A percentile compares a stretch with the other conserved stretches of the same genome.
These are phyloP conservation scores for Australoheros scitulus DNA, from an alignment of 2,113 vertebrate species.

Conservation along the genomic window DNA sequence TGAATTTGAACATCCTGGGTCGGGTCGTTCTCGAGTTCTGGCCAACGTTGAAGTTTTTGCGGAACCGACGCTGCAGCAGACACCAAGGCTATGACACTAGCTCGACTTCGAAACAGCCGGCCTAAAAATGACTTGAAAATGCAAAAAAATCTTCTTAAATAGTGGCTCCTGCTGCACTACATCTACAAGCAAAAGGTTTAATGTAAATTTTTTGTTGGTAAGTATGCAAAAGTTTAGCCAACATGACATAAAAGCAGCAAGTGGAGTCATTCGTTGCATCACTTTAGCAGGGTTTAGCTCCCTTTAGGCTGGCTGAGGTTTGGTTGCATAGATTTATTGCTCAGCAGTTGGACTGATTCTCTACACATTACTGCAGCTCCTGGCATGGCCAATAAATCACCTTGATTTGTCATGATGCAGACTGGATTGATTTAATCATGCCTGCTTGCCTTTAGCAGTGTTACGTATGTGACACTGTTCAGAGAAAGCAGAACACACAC, in stretches of 20 bases:
- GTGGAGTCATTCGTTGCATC: slow-evolving; percentile 39
- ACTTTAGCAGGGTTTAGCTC: slow-evolving; percentile 54
- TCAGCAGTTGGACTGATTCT: slow-evolving; percentile 59
- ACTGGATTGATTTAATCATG: slow-evolving; percentile 69
- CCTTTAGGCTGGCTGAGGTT: slow-evolving; percentile 36
- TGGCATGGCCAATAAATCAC: slow-evolving; percentile 65
- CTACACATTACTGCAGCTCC: slow-evolving; percentile 51
- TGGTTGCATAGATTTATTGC: slow-evolving; percentile 62
- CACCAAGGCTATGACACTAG: too few relatives aligned
- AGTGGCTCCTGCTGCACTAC: background rate
- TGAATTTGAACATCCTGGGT: too few relatives aligned
- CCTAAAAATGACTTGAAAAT: background rate
- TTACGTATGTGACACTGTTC: slow-evolving; percentile 21
- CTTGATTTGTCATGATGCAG: slow-evolving; percentile 63
- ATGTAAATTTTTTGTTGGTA: background rate
- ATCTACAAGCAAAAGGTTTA: background rate
- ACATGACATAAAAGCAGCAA: background rate
- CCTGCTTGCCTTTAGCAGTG: slow-evolving; percentile 24
- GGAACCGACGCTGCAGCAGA: too few relatives aligned
- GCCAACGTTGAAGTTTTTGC: too few relatives aligned
- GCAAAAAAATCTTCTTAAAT: background rate
- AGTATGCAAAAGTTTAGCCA: background rate
- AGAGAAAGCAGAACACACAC: slow-evolving; percentile 22
- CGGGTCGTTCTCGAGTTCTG: too few relatives aligned
- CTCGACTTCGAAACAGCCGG: too few relatives aligned